These are phyloP conservation scores for Monopis laevigella DNA, from an alignment of 2,888 invertebrate genomes.

Conservation along the genomic window DNA sequence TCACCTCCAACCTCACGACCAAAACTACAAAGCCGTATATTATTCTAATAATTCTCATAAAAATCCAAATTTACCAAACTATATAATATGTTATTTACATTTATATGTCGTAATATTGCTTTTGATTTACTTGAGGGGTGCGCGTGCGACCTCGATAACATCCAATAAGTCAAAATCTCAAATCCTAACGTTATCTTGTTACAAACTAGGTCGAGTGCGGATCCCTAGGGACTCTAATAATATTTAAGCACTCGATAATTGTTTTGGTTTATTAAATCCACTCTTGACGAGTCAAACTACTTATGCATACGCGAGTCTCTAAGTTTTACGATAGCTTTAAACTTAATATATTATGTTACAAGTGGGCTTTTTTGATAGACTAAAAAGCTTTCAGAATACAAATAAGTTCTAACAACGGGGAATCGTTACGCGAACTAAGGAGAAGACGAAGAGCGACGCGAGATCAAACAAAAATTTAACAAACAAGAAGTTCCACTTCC, in stretches of 20 bases:
- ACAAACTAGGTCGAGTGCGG: constrained; percentile 56
- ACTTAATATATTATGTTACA: constrained; percentile 44
- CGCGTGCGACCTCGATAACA: constrained; percentile 54
- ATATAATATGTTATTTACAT: constrained; percentile 61
- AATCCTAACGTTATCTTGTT: constrained; percentile 51
- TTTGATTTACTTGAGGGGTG: constrained; percentile 62
- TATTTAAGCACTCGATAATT: constrained; percentile 58
- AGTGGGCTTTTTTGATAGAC: constrained; percentile 25
- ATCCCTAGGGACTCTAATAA: constrained; percentile 48
- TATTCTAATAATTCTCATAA: constrained; percentile 61
- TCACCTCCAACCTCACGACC: constrained; percentile 45
- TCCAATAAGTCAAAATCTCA: constrained; percentile 56
- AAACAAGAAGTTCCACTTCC: constrained; percentile 45
- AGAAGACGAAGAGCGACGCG: no score
- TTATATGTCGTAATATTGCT: constrained; percentile 67
- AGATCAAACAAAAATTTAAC: constrained; percentile 1
- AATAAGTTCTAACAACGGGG: constrained; percentile 11
- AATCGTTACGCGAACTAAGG: no score
- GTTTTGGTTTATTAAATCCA: constrained; percentile 51
- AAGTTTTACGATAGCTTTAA: constrained; percentile 53
- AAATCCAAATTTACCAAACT: constrained; percentile 65
- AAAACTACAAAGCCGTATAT: constrained; percentile 42
- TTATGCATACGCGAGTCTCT: constrained; percentile 51
- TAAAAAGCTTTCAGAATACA: constrained; percentile 34
- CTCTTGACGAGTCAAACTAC: constrained; percentile 30